A percentile compares a stretch with the other conserved stretches of the same genome.
phyloP scores from a whole-genome alignment of 1,140 invertebrate genomes.

The Lepidurus couesii region DNA sequence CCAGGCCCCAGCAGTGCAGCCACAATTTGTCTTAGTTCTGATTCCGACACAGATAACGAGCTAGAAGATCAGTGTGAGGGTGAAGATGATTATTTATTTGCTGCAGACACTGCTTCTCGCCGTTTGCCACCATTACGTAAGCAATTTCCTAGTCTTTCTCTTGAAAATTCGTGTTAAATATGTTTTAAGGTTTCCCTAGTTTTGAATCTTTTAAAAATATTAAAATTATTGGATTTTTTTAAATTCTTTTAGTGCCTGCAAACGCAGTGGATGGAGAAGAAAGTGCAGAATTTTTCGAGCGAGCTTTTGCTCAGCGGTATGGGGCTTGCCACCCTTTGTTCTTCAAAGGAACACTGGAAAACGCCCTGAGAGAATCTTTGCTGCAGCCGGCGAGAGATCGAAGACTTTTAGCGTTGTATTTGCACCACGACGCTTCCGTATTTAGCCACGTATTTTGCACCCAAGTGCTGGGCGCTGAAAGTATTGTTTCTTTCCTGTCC shows the following conservation, averaged over 20 bases:
- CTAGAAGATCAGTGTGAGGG: background rate
- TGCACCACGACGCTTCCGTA: conserved; percentile 90
- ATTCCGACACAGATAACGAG: background rate
- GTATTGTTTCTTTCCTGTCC: conserved; percentile 75
- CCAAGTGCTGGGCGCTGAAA: conserved; percentile 81
- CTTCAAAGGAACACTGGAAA: conserved; percentile 81
- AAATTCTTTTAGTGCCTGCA: conserved; percentile 63
- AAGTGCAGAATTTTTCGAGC: conserved; percentile 77
- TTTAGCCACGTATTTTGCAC: conserved; percentile 94
- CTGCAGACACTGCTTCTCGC: background rate
- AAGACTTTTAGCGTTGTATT: conserved; percentile 83
- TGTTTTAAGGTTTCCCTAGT: background rate
- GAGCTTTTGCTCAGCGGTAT: conserved; percentile 73
- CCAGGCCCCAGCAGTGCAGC: background rate
- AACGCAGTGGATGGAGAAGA: conserved; percentile 76
- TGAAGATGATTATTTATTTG: conserved; percentile 11
- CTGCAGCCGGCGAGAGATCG: conserved; percentile 80
- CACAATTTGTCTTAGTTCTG: background rate
- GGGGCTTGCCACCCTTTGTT: conserved; percentile 80
- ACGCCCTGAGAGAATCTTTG: conserved; percentile 82
- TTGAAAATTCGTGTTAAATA: conserved; percentile 1
- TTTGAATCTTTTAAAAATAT: conserved; percentile 1
- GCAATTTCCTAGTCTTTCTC: background rate
- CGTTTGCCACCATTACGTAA: background rate
- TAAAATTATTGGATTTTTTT: conserved; percentile 3